Evolutionary conservation across 2,113 vertebrate genomes (phyloP).

Genomic region (Stomatorhinus ivindoensis): DNA sequence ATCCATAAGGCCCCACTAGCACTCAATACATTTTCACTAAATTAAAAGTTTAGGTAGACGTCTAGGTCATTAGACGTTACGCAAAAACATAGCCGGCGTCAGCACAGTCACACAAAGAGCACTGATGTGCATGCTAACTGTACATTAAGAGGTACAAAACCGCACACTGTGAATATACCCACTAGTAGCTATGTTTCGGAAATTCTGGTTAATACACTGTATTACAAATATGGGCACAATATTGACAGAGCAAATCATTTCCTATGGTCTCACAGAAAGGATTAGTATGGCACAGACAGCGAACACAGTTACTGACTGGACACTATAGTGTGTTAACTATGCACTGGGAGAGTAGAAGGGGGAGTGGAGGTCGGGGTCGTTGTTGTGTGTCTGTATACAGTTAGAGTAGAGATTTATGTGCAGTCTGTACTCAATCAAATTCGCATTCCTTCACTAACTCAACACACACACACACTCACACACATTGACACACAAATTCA

Average conservation of each 20-base stretch:
- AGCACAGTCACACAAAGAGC: not conserved
- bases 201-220: not conserved
- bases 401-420: slow-evolving; percentile 66
- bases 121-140: not conserved
- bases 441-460: slow-evolving; percentile 67
- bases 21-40: not conserved
- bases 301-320: slow-evolving; percentile 10
- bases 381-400: slow-evolving; percentile 63
- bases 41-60: not conserved
- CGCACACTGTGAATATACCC: not conserved
- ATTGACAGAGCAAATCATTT: not conserved
- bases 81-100: not conserved
- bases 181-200: not conserved
- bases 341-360: slow-evolving; percentile 10
- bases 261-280: not conserved
- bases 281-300: not conserved
- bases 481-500: not conserved
- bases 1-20: not conserved
- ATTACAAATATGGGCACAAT: not conserved
- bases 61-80: not conserved
- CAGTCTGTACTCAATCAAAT: slow-evolving; percentile 69
- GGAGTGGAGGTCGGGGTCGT: slow-evolving; percentile 50
- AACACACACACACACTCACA: slow-evolving; percentile 39
- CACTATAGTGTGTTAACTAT: slow-evolving; percentile 13
- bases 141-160: not conserved